Conservation (phyloP, 2,888 invertebrate species). For the Morpho helenor region DNA sequence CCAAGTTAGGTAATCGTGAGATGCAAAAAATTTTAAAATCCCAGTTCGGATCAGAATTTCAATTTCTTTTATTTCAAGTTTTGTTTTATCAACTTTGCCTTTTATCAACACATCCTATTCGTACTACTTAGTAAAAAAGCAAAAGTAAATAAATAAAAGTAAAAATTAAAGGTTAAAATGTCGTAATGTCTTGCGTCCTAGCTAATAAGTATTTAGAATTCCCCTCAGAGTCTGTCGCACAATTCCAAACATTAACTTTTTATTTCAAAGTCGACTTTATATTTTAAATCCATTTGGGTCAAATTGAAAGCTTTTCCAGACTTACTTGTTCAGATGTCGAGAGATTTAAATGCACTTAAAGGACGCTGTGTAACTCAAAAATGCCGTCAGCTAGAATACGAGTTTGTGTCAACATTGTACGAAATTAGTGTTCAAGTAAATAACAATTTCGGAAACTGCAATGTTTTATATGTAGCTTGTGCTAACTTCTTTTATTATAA, state of each 20-base stretch:
- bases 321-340: constrained; percentile 4
- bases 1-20: no score
- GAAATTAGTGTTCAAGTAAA: constrained; percentile 4
- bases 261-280: neutral
- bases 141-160: no score
- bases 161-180: no score
- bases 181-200: no score
- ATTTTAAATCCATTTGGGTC: neutral
- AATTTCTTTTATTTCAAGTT: no score
- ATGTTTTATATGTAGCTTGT: no score
- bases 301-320: constrained; percentile 9
- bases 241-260: constrained; percentile 2
- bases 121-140: no score
- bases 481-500: no score
- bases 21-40: no score
- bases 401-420: constrained; percentile 5
- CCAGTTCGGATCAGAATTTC: no score
- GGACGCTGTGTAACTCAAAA: neutral
- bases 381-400: constrained; percentile 5
- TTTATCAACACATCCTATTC: no score
- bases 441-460: neutral
- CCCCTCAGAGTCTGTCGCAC: neutral
- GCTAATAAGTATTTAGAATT: neutral
- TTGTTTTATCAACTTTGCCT: no score
- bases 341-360: constrained; percentile 3